Percentiles rank a stretch among this genome's conserved stretches.
Conservation (phyloP, 2,113 vertebrate genomes). For the Hemiprocne comata region DNA sequence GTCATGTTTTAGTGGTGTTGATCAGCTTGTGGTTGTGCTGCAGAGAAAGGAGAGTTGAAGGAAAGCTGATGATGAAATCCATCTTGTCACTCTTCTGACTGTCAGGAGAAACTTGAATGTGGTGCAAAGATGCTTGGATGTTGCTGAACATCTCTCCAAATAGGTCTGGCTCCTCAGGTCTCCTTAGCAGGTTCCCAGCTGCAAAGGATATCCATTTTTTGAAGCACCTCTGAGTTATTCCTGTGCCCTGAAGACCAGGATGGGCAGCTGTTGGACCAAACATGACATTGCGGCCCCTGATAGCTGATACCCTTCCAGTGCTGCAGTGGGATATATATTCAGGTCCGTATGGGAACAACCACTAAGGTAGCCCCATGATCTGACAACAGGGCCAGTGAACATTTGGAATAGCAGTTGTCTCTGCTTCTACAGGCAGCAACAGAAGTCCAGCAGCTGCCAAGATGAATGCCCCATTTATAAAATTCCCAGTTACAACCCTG, state of each 20-base stretch:
- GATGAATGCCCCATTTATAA: not conserved
- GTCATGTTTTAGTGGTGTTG: not conserved
- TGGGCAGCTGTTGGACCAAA: not conserved
- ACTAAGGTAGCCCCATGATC: not conserved
- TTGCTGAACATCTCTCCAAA: not conserved
- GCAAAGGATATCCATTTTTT: not conserved
- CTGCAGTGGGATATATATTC: not conserved
- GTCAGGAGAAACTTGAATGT: not conserved
- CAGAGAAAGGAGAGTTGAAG: not conserved
- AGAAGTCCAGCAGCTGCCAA: not conserved
- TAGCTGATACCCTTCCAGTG: not conserved
- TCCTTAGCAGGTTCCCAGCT: not conserved
- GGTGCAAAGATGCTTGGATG: not conserved
- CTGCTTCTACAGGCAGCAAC: not conserved
- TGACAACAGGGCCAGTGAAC: not conserved
- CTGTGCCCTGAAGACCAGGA: not conserved
- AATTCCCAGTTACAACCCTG: not conserved
- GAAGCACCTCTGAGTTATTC: not conserved
- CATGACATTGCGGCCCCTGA: not conserved
- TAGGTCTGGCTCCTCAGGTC: not conserved
- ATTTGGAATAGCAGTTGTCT: not conserved
- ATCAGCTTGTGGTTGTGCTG: not conserved
- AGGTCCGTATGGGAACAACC: not conserved
- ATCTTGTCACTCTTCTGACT: not conserved
- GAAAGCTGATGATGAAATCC: not conserved